Conservation (phyloP, 2,113 vertebrate genomes). For the Platichthys stellatus region DNA sequence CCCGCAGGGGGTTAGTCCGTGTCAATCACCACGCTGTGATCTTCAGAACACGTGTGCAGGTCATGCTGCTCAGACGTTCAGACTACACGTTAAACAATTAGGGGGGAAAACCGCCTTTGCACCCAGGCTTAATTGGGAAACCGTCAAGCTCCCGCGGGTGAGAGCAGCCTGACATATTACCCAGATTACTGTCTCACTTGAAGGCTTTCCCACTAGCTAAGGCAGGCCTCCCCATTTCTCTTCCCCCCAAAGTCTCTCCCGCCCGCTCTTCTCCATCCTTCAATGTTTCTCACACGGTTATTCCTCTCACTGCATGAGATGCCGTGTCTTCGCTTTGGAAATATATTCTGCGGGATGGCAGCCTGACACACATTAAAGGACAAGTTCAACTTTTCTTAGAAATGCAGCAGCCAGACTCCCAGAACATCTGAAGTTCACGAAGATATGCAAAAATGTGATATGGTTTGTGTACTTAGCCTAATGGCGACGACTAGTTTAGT, state of each 20-base stretch:
- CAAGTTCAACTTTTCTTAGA: not conserved
- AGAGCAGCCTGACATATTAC: conserved; percentile 67
- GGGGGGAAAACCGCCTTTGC: conserved; percentile 47
- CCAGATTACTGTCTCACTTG: conserved; percentile 70
- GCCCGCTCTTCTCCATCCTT: conserved; percentile 34
- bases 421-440: not conserved
- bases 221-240: conserved; percentile 41
- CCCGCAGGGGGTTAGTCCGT: conserved; percentile 5
- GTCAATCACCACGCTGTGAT: conserved; percentile 57
- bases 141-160: conserved; percentile 49
- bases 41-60: conserved; percentile 26
- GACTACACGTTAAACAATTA: conserved; percentile 72
- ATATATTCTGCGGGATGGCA: not conserved
- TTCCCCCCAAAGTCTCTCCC: not conserved
- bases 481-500: too few relatives aligned
- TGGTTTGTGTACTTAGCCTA: not conserved
- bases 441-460: not conserved
- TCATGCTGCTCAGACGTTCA: conserved; percentile 25
- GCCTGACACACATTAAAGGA: not conserved
- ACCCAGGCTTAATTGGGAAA: conserved; percentile 71
- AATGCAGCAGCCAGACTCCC: not conserved
- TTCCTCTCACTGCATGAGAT: not conserved
- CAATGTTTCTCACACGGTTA: conserved; percentile 17
- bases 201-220: conserved; percentile 66
- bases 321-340: not conserved